Evolutionary conservation across 2,113 vertebrate genomes (phyloP).

Genomic region (Calyptommatus sinebrachiatus): DNA sequence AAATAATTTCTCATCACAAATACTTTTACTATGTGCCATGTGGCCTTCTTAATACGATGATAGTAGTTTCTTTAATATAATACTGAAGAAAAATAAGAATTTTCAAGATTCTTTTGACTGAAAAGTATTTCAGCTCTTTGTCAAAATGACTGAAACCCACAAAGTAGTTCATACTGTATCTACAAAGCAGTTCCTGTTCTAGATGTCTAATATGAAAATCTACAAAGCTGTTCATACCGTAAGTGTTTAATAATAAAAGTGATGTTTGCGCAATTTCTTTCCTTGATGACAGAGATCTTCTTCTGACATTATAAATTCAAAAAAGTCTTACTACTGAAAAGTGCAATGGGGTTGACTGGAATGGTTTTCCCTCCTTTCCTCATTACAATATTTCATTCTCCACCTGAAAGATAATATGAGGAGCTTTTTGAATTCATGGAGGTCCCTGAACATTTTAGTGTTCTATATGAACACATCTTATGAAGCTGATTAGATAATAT

Average conservation of each 20-base stretch:
- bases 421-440: too few species aligned
- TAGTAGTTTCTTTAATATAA: not conserved
- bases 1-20: not conserved
- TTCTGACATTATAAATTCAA: too few species aligned
- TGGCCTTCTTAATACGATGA: not conserved
- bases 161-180: not conserved
- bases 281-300: not conserved
- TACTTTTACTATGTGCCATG: slow-evolving; percentile 1
- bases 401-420: too few species aligned
- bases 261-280: not conserved
- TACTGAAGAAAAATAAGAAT: not conserved
- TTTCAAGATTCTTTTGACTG: not conserved
- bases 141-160: not conserved
- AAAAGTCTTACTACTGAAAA: too few species aligned
- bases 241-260: not conserved
- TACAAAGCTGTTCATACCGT: not conserved
- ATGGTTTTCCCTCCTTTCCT: too few species aligned
- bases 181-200: not conserved
- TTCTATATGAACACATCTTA: too few species aligned
- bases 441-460: too few species aligned
- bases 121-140: not conserved
- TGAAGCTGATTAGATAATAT: too few species aligned
- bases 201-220: not conserved
- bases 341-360: too few species aligned
- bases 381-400: too few species aligned